Conservation (phyloP, 2,888 invertebrate species). For the Liposcelis brunnea region DNA sequence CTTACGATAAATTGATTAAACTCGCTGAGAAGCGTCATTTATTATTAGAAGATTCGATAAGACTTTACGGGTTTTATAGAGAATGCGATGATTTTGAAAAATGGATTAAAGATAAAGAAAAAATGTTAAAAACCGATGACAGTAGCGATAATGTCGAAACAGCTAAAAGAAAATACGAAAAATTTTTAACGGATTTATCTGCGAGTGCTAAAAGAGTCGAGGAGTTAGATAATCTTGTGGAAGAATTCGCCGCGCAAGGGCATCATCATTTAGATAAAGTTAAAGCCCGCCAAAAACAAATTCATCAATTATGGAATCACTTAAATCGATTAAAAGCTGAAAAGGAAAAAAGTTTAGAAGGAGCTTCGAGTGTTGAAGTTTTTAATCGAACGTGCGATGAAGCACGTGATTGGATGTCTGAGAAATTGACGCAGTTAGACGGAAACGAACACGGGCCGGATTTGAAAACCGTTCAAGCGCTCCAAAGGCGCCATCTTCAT, state of each 20-base stretch:
- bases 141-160: constrained; percentile 66
- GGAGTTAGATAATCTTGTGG: constrained; percentile 71
- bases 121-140: constrained; percentile 66
- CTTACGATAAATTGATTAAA: constrained; percentile 64
- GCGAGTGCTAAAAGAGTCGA: constrained; percentile 85
- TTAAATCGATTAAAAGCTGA: constrained; percentile 71
- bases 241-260: constrained; percentile 65
- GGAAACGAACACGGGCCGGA: constrained; percentile 63
- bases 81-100: constrained; percentile 96
- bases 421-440: constrained; percentile 83
- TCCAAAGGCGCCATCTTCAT: constrained; percentile 83
- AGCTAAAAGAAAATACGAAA: constrained; percentile 89
- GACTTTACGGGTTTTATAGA: constrained; percentile 80
- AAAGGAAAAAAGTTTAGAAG: constrained; percentile 82
- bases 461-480: constrained; percentile 74
- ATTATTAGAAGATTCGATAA: constrained; percentile 78
- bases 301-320: constrained; percentile 77
- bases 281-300: constrained; percentile 55
- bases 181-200: constrained; percentile 87
- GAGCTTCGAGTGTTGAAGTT: constrained; percentile 51
- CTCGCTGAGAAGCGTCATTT: constrained; percentile 64
- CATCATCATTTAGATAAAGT: constrained; percentile 76
- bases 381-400: constrained; percentile 94
- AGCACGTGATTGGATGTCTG: constrained; percentile 92
- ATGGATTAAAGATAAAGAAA: constrained; percentile 94